Percentiles rank a stretch among this genome's conserved stretches.
Evolutionary conservation across 2,797 vertebrate species (phyloP).

Genomic region (Glyptemys insculpta): DNA sequence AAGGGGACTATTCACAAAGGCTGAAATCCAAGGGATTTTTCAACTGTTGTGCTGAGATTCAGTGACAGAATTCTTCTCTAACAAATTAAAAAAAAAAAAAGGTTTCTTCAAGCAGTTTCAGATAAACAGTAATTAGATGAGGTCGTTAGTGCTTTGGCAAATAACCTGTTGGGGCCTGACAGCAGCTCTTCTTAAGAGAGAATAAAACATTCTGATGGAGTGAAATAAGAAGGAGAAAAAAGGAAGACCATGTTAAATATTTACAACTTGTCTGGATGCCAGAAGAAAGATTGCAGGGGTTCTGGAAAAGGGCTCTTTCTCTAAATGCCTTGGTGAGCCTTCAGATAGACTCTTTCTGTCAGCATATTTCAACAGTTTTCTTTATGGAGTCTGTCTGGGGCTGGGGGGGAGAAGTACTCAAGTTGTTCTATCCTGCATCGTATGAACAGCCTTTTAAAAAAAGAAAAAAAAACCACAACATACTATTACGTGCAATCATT

Average conservation of each 20-base stretch:
- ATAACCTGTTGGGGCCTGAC: not conserved
- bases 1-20: not conserved
- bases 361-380: not conserved
- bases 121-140: not conserved
- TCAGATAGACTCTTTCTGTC: not conserved
- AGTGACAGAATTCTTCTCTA: not conserved
- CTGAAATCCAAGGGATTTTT: not conserved
- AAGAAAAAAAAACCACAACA: not conserved
- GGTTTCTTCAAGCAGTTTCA: not conserved
- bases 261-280: not conserved
- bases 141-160: not conserved
- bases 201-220: not conserved
- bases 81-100: not conserved
- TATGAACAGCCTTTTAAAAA: not conserved
- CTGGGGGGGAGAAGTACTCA: not conserved
- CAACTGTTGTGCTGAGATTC: not conserved
- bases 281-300: not conserved
- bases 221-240: not conserved
- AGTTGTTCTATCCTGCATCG: not conserved
- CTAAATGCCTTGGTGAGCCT: not conserved
- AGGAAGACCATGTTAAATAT: accelerated
- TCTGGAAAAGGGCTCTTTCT: not conserved
- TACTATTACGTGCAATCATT: not conserved
- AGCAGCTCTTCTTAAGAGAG: not conserved
- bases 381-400: not conserved